Conservation (phyloP, 2,888 invertebrate genomes). For the Parnassius apollo region DNA sequence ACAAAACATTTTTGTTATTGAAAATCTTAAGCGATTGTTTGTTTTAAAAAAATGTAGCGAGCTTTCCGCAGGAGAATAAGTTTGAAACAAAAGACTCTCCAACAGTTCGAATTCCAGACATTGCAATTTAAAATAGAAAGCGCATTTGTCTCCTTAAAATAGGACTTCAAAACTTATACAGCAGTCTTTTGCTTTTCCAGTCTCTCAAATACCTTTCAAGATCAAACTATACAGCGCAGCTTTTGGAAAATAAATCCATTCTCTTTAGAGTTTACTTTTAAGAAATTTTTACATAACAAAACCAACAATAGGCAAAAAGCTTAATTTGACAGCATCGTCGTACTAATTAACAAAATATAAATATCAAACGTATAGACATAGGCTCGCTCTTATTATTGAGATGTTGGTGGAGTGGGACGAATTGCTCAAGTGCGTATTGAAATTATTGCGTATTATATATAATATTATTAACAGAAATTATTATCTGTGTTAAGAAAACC, state of each 20-base stretch:
- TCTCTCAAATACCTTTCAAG: constrained; percentile 16
- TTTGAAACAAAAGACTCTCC: constrained; percentile 17
- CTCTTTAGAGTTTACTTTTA: constrained; percentile 8
- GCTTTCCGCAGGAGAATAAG: constrained; percentile 5
- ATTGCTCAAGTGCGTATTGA: no score
- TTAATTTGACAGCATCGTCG: no score
- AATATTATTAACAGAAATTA: no score
- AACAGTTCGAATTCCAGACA: constrained; percentile 15
- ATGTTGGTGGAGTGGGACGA: no score
- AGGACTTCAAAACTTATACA: constrained; percentile 25
- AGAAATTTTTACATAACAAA: background rate
- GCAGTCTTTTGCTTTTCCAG: constrained; percentile 16
- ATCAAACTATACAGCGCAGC: constrained; percentile 16
- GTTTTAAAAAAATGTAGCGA: constrained; percentile 16
- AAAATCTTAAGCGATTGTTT: constrained; percentile 11
- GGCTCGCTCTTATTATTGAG: no score
- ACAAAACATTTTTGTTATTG: constrained; percentile 8
- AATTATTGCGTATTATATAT: no score
- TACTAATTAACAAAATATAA: no score
- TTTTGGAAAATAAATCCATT: constrained; percentile 13
- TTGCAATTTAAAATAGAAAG: constrained; percentile 26
- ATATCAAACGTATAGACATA: no score
- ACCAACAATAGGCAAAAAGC: no score
- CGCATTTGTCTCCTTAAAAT: constrained; percentile 24
- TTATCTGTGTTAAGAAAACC: no score